Evolutionary conservation across 2,888 invertebrate species (phyloP), one percentile per base, ranked within the genome.

Genomic region (Vandiemenella viatica): DNA sequence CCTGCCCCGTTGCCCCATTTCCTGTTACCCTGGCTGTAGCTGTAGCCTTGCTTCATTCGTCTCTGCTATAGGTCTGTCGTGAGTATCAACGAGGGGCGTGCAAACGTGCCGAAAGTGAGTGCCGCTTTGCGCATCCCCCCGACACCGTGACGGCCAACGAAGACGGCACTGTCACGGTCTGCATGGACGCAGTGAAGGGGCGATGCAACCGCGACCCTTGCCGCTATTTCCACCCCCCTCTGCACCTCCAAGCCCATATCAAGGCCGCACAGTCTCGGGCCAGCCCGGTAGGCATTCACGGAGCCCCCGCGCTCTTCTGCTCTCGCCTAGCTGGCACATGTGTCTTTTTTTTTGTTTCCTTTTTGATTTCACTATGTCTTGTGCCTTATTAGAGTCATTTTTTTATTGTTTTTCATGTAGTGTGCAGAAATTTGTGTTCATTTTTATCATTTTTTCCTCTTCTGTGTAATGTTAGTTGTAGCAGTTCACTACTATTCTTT

Each of bases 181-280:
- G 95, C 90, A 93, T 93, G 92, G 93, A 95, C 83, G 92, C 89
- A 81, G 87, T 93, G 80, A 89, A 89, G 83, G 89, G 90, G 80
- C 86, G 90, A 83, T 93, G 93, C 84, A 83, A 87, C 80, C 90
- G 93, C 81, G 91, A 92, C 80, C 89, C 90, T 80, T 95, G 95
- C 88, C 90, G 92, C 83, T 93, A 93, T 89, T 93, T 92, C 85
- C 93, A 95, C 83, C 93, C 93, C 79, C 93, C 93, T 80, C 85
- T 91, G 83, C 93, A 95, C 88, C 91, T 95, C 79, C 89, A 89
- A 86, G 88, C 88, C 83, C 89, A 89, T 86, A 88, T 91, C 84
- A 90, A 90, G 88, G 79, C 84, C 79, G 89, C 90, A 81, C 91
- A 91, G 83, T 84, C 86, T 81, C 84, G 86, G 84, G 75, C 75